Evolutionary conservation across 53 echinoderm and acorn worm genomes (phyloP), one percentile per base, ranked within the genome.

Genomic region (Glandiceps talaboti): DNA sequence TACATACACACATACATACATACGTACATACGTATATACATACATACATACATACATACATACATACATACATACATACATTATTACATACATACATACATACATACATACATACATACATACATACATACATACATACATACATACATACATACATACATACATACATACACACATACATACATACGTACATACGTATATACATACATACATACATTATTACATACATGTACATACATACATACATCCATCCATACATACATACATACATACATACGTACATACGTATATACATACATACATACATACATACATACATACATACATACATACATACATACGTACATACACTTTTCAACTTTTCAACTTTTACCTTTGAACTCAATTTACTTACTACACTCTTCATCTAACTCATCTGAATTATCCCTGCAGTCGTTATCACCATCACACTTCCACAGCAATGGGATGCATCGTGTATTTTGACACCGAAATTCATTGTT

Each of bases 401-500:
- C 6, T 45, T 45, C 64, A 45, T 45, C 64, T 20, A 20, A 45
- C 64, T 45, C 64, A 45, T 45, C 64, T 12, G 64, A 45, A 12
- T 6, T 45, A 20, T 45, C 64, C 20, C 64, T 45, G 64, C 64
- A 45, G 64, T 45, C 64, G 20, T 45, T 45, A 45, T 45, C 64
- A 6, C 32, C 45, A 80, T 33, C 45, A 20, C 80, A 80, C 73
- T 10, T n/a, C 25, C n/a, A 33, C 29, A 1, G 26, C 29, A 74
- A 1, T 30, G 72, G 31, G 26, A 45, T 75, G 27, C 28, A 0
- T n/a, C 45, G 29, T 0, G 82, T 82, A 79, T 86, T 86, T 32
- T 75, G 79, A 75, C 87, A 86, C 14, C 29, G 28, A 30, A 82
- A 86, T 25, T 86, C 82, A 25, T 29, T 33, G 0, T 30, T 1